phyloP scores from a whole-genome alignment of 1,140 invertebrate species.

The Saxidomus purpurata region DNA sequence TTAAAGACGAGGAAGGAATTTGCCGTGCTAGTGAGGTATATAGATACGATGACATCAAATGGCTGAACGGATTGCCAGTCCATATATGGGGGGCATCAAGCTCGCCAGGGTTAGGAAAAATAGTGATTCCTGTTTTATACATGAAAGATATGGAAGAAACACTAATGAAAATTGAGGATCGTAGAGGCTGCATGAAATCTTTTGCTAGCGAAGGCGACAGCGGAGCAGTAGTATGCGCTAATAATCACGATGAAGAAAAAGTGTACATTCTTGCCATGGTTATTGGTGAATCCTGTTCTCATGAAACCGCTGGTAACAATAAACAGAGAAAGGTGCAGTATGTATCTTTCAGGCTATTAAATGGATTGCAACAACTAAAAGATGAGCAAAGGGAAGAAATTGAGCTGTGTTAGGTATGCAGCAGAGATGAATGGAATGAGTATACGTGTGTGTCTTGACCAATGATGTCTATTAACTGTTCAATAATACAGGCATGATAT shows the following conservation, averaged over 20 bases:
- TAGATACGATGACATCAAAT: background rate
- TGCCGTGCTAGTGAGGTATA: background rate
- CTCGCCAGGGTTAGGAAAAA: background rate
- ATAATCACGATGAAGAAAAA: background rate
- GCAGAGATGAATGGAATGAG: too few relatives aligned
- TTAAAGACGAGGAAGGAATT: background rate
- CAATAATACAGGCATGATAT: too few relatives aligned
- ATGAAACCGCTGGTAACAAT: background rate
- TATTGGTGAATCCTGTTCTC: background rate
- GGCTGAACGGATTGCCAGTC: background rate
- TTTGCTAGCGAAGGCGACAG: conserved; percentile 3
- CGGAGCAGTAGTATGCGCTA: conserved; percentile 26
- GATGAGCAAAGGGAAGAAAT: background rate
- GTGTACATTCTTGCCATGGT: conserved; percentile 19
- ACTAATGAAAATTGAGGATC: conserved; percentile 1
- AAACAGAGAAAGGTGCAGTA: background rate
- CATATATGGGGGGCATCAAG: conserved; percentile 30
- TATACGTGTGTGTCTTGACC: too few relatives aligned
- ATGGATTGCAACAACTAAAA: background rate
- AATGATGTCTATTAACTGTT: too few relatives aligned
- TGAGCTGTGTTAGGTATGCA: conserved; percentile 22
- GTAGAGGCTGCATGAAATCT: background rate
- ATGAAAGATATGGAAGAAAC: background rate
- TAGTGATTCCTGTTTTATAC: background rate
- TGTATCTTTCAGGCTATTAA: background rate